Percentiles rank a stretch among this genome's conserved stretches.
phyloP scores from a whole-genome alignment of 2,888 invertebrate genomes.

The Polia nebulosa region DNA sequence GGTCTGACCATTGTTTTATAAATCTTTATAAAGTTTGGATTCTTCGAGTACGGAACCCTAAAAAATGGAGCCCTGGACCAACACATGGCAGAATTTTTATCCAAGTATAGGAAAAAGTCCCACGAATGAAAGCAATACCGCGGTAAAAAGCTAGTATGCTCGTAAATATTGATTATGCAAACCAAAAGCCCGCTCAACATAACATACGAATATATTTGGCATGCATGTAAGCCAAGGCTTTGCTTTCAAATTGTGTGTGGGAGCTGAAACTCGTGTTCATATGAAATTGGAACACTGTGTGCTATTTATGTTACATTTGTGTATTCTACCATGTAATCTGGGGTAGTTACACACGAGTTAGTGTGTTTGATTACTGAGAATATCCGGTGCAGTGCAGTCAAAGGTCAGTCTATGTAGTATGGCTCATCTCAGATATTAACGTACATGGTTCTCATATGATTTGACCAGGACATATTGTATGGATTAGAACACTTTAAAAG shows the following conservation, averaged over 20 bases:
- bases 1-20: too few species aligned
- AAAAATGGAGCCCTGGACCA: background rate
- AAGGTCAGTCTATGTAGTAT: slow-evolving; percentile 15
- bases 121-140: background rate
- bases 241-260: slow-evolving; percentile 13
- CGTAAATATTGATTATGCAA: slow-evolving; percentile 37
- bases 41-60: too few species aligned
- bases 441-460: too few species aligned
- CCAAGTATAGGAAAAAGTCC: background rate
- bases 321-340: background rate
- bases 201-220: background rate
- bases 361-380: slow-evolving; percentile 24
- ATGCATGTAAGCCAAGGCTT: slow-evolving; percentile 24
- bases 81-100: background rate
- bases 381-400: background rate
- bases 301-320: slow-evolving; percentile 9
- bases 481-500: too few species aligned
- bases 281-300: slow-evolving; percentile 13
- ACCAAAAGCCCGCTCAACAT: background rate
- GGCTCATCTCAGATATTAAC: too few species aligned
- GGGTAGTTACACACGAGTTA: too few species aligned
- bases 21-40: too few species aligned
- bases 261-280: slow-evolving; percentile 3
- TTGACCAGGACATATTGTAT: too few species aligned
- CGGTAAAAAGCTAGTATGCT: background rate